Base-by-base conservation (phyloP, 2,888 invertebrate genomes). In the Idaea straminata region DNA sequence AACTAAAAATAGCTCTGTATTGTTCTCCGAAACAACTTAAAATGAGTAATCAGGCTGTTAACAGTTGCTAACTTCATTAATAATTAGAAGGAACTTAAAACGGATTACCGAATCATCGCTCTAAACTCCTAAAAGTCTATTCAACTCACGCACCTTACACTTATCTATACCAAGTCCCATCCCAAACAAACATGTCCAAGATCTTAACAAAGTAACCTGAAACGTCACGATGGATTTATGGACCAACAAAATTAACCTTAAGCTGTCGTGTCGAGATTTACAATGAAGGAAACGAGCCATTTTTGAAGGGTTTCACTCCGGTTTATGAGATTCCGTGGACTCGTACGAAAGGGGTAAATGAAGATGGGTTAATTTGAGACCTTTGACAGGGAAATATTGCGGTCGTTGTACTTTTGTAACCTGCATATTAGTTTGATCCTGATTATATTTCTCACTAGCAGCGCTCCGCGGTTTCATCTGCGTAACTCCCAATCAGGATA, bases 221-320 rank as follows among this genome's bases (percentile, higher is more conserved):
- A 75, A 70, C 77, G 79, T 80, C 79, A 77, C 78, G 70, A 64
- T 69, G 79, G 83, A 91, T 91, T 91, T 91, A 91, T 85, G 75
- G 75, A 83, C 80, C 75, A 74, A 83, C 85, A 78, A 87, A 91
- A 91, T 90, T 89, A 90, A 89, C 88, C 86, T 81, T 77, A 84
- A 83, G 84, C 81, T 84, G 88, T 84, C 87, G 80, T 80, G 76
- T 72, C 67, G 80, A 86, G 89, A 89, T 91, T 90, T 90, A 91
- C 88, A 83, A 83, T 82, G 79, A 81, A 80, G 87, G 84, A 85
- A 88, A 86, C 80, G 83, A 83, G 85, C 80, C 81, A 87, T 87
- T 88, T 88, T 88, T 88, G 82, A 83, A 80, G 78, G 76, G 76
- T 83, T 84, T 77, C 82, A 83, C 78, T 78, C 74, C 71, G 77